Evolutionary conservation across 2,113 vertebrate species (phyloP).

Genomic region (Leptocoma aspasia): DNA sequence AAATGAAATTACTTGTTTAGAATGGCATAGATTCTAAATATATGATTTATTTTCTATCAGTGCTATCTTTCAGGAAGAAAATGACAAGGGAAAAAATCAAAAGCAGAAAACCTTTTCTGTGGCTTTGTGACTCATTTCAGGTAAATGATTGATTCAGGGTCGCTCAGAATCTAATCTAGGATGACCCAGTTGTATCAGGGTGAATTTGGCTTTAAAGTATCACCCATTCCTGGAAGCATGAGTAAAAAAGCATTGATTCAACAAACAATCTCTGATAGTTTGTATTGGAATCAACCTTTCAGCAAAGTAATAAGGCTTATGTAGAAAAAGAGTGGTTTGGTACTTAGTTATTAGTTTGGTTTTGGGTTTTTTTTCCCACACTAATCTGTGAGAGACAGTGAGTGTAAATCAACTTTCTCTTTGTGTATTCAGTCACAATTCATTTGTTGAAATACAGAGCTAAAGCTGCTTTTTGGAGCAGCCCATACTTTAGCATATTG

Average conservation of each 20-base stretch:
- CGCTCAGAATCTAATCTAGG: slow-evolving; percentile 7
- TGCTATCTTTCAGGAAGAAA: not conserved
- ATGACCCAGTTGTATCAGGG: not conserved
- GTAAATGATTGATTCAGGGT: slow-evolving; percentile 17
- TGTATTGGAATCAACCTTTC: slow-evolving; percentile 38
- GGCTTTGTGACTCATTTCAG: slow-evolving; percentile 3
- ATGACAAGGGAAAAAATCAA: not conserved
- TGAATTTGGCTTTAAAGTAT: not conserved
- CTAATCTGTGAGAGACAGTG: not conserved
- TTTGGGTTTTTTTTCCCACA: not conserved
- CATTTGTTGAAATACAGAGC: slow-evolving; percentile 10
- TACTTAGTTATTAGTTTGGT: not conserved
- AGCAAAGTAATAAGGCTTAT: not conserved
- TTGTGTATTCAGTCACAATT: slow-evolving; percentile 7
- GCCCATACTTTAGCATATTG: slow-evolving; percentile 13
- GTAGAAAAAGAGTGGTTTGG: not conserved
- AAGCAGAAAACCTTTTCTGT: not conserved
- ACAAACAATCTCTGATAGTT: not conserved
- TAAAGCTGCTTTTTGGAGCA: slow-evolving; percentile 38
- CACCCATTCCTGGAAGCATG: not conserved
- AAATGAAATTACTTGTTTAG: not conserved
- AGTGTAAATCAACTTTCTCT: slow-evolving; percentile 17
- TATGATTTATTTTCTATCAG: not conserved
- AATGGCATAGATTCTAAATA: not conserved
- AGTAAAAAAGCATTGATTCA: not conserved